Evolutionary conservation across 1,140 invertebrate species (phyloP).

Genomic region (Copidosoma floridanum): DNA sequence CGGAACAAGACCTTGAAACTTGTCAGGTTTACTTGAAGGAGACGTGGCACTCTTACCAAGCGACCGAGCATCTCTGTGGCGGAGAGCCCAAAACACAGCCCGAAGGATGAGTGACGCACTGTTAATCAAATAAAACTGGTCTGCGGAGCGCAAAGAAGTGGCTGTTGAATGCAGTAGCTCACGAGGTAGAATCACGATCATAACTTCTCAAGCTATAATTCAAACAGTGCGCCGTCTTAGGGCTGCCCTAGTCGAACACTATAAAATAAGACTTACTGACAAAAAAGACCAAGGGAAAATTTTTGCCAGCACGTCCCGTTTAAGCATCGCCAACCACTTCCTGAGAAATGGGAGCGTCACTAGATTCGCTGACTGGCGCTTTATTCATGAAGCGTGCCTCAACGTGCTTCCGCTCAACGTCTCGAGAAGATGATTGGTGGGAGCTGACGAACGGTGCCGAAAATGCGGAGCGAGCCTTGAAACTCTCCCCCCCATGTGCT

Average conservation of each 20-base stretch:
- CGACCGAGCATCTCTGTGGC: constrained; percentile 28
- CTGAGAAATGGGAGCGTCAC: constrained; percentile 33
- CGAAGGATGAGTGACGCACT: no score
- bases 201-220: no score
- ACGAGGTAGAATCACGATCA: no score
- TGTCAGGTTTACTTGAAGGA: constrained; percentile 18
- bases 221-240: no score
- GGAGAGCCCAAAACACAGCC: constrained; percentile 17
- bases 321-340: constrained; percentile 33
- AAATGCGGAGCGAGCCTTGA: constrained; percentile 31
- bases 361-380: constrained; percentile 47
- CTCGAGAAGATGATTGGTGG: not conserved
- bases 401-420: constrained; percentile 43
- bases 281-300: constrained; percentile 36
- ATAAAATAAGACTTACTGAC: not conserved
- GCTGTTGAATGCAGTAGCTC: no score
- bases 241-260: constrained; percentile 12
- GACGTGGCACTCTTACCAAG: constrained; percentile 3
- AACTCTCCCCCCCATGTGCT: constrained; percentile 43
- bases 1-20: constrained; percentile 26
- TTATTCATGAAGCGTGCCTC: constrained; percentile 45
- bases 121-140: no score
- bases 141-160: no score
- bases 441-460: constrained; percentile 33
- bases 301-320: not conserved